Base-by-base conservation (phyloP, 2,888 invertebrate genomes). In the Eupelmus urozonus region DNA sequence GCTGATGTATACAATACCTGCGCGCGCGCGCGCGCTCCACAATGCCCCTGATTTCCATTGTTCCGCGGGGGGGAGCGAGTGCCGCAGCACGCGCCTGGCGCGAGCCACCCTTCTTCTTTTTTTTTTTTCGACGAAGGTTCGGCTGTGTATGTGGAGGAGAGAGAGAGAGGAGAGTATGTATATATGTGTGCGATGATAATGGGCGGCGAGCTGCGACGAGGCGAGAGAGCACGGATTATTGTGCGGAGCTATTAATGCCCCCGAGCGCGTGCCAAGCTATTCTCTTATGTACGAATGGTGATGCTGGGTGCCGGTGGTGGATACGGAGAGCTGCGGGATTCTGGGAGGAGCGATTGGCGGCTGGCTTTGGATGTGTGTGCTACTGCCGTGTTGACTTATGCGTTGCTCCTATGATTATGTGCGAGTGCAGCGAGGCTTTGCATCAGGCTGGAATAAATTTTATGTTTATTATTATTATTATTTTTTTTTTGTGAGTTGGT, bases 1-100 rank as follows among this genome's bases (percentile, higher is more conserved):
- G 34, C 40, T n/a, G n/a, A n/a, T n/a, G n/a, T n/a, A n/a, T n/a
- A 88, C 88, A 89, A 89, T 89, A 88, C 87, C 87, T 87, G 89
- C 88, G 86, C 63, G 85, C 86, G 82, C 85, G 86, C 87, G 85
- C 83, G 85, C 72, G 9, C 3, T 34, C 3, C 16, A 45, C 45
- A 45, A 45, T 45, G 45, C 45, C 45, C 3, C 13, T 16, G 45
- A 45, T 45, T 45, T 45, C 45, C 53, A 67, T 67, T 65, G 70
- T 65, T 65, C 40, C n/a, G 3, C 7, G 18, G 29, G 27, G 1
- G 18, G 13, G n/a, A 23, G 25, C 55, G 40, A 25, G 55, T 42
- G 51, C 62, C 51, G 25, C 71, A 71, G 73, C 73, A 74, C 73
- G 73, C 73, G 76, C 70, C 63, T 29, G 83, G 76, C 81, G 77